Conservation (phyloP, 2,888 invertebrate species). For the Rhimphoctona megacephalus region DNA sequence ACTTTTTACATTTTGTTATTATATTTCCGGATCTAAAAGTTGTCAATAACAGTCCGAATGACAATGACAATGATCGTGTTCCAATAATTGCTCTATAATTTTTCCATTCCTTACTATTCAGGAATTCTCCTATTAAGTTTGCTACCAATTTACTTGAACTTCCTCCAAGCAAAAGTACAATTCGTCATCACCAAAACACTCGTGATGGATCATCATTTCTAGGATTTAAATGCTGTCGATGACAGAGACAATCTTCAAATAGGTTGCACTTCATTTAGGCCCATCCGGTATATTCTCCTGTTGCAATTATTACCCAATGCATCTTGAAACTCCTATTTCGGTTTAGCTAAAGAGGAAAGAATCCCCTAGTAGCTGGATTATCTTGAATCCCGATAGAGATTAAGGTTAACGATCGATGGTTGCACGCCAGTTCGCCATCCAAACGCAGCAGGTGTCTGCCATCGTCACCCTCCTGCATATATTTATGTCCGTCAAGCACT, state of each 20-base stretch:
- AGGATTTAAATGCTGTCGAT: too few relatives aligned
- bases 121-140: too few relatives aligned
- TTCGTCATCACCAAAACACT: too few relatives aligned
- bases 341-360: not conserved
- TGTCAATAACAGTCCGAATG: not conserved
- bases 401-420: constrained; percentile 49
- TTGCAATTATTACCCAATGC: not conserved
- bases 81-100: too few relatives aligned
- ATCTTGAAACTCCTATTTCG: not conserved
- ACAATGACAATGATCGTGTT: not conserved
- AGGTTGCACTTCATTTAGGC: too few relatives aligned
- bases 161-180: too few relatives aligned
- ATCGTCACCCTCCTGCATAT: constrained; percentile 12
- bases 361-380: constrained; percentile 38
- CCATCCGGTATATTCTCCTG: not conserved
- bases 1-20: not conserved
- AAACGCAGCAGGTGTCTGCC: constrained; percentile 31
- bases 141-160: too few relatives aligned
- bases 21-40: not conserved
- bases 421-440: constrained; percentile 10
- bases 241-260: not conserved
- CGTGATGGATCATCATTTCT: too few relatives aligned
- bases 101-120: too few relatives aligned
- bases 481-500: constrained; percentile 13
- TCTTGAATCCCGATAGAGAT: constrained; percentile 49